A percentile compares a stretch with the other conserved stretches of the same genome.
Conservation (phyloP, 2,113 vertebrate species). For the Maccullochella peelii region DNA sequence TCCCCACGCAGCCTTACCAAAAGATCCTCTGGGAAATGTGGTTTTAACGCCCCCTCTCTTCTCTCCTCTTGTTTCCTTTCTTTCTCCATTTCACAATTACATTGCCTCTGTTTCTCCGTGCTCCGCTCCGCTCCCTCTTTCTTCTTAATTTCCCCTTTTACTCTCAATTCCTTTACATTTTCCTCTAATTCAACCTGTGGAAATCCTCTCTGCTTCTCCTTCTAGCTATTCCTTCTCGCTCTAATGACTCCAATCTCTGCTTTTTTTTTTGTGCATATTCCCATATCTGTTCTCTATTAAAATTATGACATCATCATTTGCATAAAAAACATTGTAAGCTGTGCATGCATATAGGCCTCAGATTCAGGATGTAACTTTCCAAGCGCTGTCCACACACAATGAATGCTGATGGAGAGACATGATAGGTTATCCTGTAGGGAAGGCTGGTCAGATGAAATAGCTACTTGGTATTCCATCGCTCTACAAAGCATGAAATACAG, state of each 20-base stretch:
- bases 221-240: neutral
- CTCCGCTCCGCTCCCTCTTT: conserved; percentile 28
- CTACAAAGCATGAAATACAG: conserved; percentile 67
- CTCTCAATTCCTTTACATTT: conserved; percentile 7
- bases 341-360: conserved; percentile 24
- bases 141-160: conserved; percentile 20
- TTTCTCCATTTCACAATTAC: conserved; percentile 59
- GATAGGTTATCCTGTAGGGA: conserved; percentile 70
- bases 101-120: conserved; percentile 35
- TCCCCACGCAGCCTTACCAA: conserved; percentile 66
- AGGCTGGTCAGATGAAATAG: conserved; percentile 65
- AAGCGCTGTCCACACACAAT: conserved; percentile 64
- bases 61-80: conserved; percentile 56
- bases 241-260: conserved; percentile 3
- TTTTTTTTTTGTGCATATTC: conserved; percentile 31
- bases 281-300: conserved; percentile 42
- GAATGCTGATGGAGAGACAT: conserved; percentile 72
- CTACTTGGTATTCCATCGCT: conserved; percentile 76
- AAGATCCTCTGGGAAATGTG: conserved; percentile 76
- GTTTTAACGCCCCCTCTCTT: conserved; percentile 74
- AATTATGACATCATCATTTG: conserved; percentile 58
- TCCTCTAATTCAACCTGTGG: conserved; percentile 27
- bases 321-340: conserved; percentile 50
- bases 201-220: neutral
- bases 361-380: conserved; percentile 54